Conservation (phyloP, 1,140 invertebrate genomes). For the Pseudomyrmex sp. region DNA sequence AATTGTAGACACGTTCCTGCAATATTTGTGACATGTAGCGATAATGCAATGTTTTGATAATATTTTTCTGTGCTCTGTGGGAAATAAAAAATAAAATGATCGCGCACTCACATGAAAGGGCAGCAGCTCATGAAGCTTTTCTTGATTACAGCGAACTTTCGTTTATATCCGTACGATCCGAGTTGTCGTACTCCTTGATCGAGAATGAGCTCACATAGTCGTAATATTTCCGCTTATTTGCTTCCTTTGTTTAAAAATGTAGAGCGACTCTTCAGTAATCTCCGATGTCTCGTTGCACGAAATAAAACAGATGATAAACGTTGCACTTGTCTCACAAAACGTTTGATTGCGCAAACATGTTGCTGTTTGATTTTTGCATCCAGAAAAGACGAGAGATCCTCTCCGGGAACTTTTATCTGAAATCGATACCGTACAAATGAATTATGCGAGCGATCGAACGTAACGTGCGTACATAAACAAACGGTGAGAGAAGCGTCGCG, state of each 20-base stretch:
- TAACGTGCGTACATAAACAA: slow-evolving; percentile 52
- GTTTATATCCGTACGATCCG: slow-evolving; percentile 41
- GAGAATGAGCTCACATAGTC: slow-evolving; percentile 43
- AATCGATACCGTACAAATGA: slow-evolving; percentile 21
- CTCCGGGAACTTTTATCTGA: slow-evolving; percentile 6
- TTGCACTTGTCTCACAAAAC: neutral
- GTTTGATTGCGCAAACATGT: too few relatives aligned
- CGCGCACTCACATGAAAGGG: slow-evolving; percentile 81
- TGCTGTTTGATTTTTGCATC: neutral
- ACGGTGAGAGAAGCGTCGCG: slow-evolving; percentile 3
- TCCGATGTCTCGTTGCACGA: neutral
- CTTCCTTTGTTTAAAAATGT: neutral
- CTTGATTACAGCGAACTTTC: slow-evolving; percentile 62
- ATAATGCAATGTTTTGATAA: too few relatives aligned
- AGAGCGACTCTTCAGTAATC: neutral
- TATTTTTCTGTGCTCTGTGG: too few relatives aligned
- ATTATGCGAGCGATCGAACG: slow-evolving; percentile 6
- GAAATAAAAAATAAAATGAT: slow-evolving; percentile 1
- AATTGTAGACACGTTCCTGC: too few relatives aligned
- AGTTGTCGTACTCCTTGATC: neutral
- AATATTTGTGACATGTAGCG: too few relatives aligned
- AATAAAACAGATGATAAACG: slow-evolving; percentile 13
- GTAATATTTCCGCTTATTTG: slow-evolving; percentile 20
- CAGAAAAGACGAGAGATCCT: neutral
- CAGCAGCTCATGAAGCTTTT: slow-evolving; percentile 83